Percentiles rank a stretch among this genome's conserved stretches.
Evolutionary conservation across 2,113 vertebrate genomes (phyloP).

Genomic region (Gopherus flavomarginatus): DNA sequence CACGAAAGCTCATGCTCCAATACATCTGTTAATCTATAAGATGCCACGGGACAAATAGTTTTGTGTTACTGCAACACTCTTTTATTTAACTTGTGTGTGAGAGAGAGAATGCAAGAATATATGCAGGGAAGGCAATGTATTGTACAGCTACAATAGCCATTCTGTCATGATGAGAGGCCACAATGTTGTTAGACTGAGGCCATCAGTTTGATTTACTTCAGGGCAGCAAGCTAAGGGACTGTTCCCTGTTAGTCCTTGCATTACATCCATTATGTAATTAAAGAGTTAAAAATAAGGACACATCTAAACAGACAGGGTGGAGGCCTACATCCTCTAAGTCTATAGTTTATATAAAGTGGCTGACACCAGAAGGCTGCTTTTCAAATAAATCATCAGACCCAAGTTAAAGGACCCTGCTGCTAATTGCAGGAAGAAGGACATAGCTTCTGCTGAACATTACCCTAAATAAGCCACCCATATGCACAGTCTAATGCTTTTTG

Average conservation of each 20-base stretch:
- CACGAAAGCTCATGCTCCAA: too few relatives aligned
- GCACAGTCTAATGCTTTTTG: not conserved
- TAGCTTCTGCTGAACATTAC: rapidly evolving
- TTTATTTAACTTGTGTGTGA: too few relatives aligned
- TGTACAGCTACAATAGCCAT: not conserved
- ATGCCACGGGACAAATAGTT: too few relatives aligned
- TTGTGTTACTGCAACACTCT: too few relatives aligned
- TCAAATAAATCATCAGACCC: not conserved
- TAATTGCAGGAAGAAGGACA: not conserved
- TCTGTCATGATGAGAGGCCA: not conserved
- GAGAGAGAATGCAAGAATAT: not conserved
- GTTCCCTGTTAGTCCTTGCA: constrained; percentile 18
- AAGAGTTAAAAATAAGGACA: not conserved
- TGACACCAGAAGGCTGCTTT: not conserved
- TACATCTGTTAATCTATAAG: too few relatives aligned
- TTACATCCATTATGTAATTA: constrained; percentile 11
- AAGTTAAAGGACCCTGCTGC: not conserved
- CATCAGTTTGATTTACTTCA: constrained; percentile 17
- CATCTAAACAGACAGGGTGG: constrained; percentile 41
- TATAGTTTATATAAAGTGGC: not conserved
- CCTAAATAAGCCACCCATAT: not conserved
- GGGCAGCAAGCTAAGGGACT: not conserved
- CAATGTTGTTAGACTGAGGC: not conserved
- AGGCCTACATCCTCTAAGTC: not conserved
- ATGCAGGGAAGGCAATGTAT: not conserved